A percentile compares a stretch with the other conserved stretches of the same genome.
Conservation (phyloP, 2,113 vertebrate genomes). For the Alexandromys fortis region DNA sequence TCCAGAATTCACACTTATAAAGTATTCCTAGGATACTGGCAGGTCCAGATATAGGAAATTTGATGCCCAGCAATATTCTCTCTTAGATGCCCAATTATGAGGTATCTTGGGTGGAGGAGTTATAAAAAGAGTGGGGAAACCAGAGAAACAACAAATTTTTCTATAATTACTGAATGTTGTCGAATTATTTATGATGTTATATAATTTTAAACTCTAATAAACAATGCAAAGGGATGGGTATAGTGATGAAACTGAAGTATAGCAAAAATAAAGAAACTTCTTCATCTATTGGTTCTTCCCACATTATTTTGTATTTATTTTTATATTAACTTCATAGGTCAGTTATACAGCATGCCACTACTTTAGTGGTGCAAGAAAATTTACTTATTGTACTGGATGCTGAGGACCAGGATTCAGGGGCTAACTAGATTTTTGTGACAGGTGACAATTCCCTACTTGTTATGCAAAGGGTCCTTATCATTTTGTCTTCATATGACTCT, state of each 20-base stretch:
- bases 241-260: neutral
- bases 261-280: conserved; percentile 20
- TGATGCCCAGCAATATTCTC: neutral
- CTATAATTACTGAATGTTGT: neutral
- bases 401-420: neutral
- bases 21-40: neutral
- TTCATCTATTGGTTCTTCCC: neutral
- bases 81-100: neutral
- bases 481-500: neutral
- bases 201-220: neutral
- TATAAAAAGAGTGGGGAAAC: neutral
- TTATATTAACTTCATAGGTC: neutral
- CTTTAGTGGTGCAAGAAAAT: neutral
- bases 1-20: neutral
- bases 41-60: neutral
- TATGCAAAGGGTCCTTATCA: neutral
- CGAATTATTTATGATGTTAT: neutral
- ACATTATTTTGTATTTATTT: neutral
- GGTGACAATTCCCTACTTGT: neutral
- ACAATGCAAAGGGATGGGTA: neutral
- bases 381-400: neutral
- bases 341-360: neutral
- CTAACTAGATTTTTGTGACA: neutral
- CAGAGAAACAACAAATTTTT: neutral
- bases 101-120: neutral